These are phyloP conservation scores for Monarcha castaneiventris DNA, from an alignment of 2,113 vertebrate species.

Conservation along the genomic window DNA sequence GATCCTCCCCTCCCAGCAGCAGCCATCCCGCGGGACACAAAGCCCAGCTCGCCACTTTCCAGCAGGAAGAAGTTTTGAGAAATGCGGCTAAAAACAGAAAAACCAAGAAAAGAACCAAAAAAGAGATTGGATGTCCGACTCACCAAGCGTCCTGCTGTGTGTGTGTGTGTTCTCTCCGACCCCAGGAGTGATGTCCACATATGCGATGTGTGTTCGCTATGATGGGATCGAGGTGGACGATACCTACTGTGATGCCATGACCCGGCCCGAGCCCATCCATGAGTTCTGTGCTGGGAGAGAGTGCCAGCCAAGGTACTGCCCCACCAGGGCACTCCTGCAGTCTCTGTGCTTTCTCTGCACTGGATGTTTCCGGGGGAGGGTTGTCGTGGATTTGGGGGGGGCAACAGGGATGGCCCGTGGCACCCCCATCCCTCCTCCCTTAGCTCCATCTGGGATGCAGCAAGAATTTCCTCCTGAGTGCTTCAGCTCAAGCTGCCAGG, in stretches of 20 bases:
- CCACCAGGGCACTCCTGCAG: not conserved
- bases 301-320: constrained; percentile 89
- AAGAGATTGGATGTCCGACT: not conserved
- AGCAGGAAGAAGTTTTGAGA: not conserved
- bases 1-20: not conserved
- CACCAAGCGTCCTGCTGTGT: not conserved
- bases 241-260: constrained; percentile 90
- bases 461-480: not conserved
- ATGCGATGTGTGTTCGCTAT: constrained; percentile 93
- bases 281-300: constrained; percentile 96
- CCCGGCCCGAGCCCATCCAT: constrained; percentile 91
- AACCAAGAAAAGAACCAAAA: not conserved
- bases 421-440: not conserved
- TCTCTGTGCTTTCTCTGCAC: not conserved
- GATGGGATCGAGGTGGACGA: constrained; percentile 95
- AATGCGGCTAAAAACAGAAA: not conserved
- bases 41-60: not conserved
- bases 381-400: not conserved
- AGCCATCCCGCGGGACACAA: accelerated
- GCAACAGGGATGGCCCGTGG: not conserved
- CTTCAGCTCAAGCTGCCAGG: not conserved
- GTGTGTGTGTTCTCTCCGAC: constrained; percentile 28
- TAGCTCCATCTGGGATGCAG: not conserved
- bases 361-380: not conserved
- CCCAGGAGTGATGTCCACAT: constrained; percentile 88